phyloP scores from a whole-genome alignment of 2,797 vertebrate genomes.

The Sebastes diploproa region DNA sequence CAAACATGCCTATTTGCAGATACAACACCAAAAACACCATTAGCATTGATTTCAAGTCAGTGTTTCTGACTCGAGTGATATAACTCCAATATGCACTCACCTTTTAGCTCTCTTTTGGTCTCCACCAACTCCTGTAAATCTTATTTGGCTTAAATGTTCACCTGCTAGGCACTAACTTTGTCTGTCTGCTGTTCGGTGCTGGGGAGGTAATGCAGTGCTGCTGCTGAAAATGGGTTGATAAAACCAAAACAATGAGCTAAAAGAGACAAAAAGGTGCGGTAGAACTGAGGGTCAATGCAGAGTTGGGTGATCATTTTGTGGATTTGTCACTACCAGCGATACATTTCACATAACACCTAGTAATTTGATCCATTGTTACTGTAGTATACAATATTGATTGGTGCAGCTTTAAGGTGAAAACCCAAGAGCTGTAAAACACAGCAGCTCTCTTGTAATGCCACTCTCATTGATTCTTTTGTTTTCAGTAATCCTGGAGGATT shows the following conservation, averaged over 20 bases:
- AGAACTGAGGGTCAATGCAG: background rate
- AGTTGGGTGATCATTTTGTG: background rate
- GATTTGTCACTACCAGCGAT: background rate
- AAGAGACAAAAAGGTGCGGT: background rate
- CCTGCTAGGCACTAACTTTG: background rate
- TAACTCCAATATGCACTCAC: background rate
- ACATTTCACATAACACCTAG: background rate
- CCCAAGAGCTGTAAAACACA: constrained; percentile 2
- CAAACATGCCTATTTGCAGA: background rate
- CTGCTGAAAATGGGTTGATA: background rate
- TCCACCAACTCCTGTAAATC: background rate
- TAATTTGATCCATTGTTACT: background rate
- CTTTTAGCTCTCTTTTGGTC: background rate
- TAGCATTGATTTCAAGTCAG: no score
- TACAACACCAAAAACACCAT: no score
- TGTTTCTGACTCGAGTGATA: background rate
- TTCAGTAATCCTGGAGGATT: constrained; percentile 27
- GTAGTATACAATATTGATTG: background rate
- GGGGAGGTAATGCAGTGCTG: background rate
- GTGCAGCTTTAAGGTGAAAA: background rate
- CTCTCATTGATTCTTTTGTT: constrained; percentile 18
- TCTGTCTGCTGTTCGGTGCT: background rate
- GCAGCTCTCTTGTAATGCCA: constrained; percentile 2
- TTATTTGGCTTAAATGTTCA: background rate
- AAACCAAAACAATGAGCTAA: background rate